A percentile compares a stretch with the other conserved stretches of the same genome.
Conservation (phyloP, 2,888 invertebrate species). For the Heterodera filipjevi region DNA sequence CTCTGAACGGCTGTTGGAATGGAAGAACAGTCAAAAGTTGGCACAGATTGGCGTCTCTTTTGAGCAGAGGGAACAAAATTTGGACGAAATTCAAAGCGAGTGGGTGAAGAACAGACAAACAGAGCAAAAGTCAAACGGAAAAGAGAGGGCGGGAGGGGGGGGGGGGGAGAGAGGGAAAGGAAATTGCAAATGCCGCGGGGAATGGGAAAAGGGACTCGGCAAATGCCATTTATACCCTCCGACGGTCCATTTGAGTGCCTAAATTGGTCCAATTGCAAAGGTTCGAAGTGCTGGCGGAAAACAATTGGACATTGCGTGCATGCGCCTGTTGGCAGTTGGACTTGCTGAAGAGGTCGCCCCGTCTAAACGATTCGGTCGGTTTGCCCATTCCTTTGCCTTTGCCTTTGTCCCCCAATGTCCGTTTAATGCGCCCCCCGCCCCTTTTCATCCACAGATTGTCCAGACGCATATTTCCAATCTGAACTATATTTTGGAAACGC, state of each 20-base stretch:
- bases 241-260: background rate
- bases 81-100: constrained; percentile 64
- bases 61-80: constrained; percentile 54
- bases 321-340: constrained; percentile 64
- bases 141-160: too few species aligned
- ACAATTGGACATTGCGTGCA: constrained; percentile 64
- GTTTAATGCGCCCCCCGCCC: too few species aligned
- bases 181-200: too few species aligned
- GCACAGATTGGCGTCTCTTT: constrained; percentile 64
- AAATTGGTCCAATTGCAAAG: constrained; percentile 45
- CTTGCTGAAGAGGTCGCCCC: constrained; percentile 56
- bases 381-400: background rate
- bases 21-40: constrained; percentile 64
- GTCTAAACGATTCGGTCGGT: constrained; percentile 51
- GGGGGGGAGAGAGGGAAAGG: too few species aligned
- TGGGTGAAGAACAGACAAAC: constrained; percentile 35
- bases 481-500: constrained; percentile 36
- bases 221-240: too few species aligned
- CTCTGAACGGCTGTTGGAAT: constrained; percentile 56
- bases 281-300: constrained; percentile 64
- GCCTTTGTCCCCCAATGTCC: too few species aligned
- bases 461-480: constrained; percentile 48
- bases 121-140: background rate
- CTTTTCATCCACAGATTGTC: constrained; percentile 43
- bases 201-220: background rate